Conservation (phyloP, 2,113 vertebrate genomes). For the Ceyx margarethae region DNA sequence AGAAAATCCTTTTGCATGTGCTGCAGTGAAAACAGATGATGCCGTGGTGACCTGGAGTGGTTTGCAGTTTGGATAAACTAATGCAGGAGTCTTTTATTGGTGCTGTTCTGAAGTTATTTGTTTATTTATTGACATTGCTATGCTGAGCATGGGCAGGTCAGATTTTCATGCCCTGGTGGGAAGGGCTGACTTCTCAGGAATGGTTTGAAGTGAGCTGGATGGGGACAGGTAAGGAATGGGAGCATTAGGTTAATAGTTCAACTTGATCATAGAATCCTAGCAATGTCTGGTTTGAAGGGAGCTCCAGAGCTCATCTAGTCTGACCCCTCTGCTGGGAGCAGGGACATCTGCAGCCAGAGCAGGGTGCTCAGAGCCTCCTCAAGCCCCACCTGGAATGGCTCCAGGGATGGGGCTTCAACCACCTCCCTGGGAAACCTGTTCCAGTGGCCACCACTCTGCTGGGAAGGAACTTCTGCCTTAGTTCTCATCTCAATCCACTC, state of each 20-base stretch:
- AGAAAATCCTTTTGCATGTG: not conserved
- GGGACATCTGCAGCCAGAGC: too few species aligned
- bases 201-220: not conserved
- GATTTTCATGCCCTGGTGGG: not conserved
- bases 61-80: not conserved
- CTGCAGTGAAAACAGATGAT: not conserved
- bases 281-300: too few species aligned
- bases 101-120: not conserved
- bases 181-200: not conserved
- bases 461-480: too few species aligned
- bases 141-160: fast-evolving
- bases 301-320: too few species aligned
- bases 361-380: too few species aligned
- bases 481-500: too few species aligned
- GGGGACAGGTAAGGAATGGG: not conserved
- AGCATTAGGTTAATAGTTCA: not conserved
- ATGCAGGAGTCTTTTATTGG: not conserved
- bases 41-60: not conserved
- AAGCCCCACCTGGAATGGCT: too few species aligned
- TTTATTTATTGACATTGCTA: not conserved
- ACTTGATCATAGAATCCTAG: too few species aligned
- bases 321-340: too few species aligned
- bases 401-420: too few species aligned
- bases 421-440: too few species aligned
- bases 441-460: too few species aligned